phyloP scores from a whole-genome alignment of 2,113 vertebrate species.

The Ictalurus punctatus region DNA sequence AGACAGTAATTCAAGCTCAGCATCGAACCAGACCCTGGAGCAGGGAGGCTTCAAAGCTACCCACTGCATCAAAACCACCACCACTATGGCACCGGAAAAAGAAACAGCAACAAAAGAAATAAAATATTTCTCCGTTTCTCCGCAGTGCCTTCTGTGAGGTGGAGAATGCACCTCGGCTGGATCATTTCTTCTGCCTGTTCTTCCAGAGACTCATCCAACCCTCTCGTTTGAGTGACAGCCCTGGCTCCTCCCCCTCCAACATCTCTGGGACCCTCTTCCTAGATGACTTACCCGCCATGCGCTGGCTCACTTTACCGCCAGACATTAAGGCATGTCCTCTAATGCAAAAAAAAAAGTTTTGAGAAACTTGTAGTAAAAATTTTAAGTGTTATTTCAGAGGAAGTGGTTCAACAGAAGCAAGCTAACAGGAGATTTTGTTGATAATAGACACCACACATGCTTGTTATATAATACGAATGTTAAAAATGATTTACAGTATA shows the following conservation, averaged over 20 bases:
- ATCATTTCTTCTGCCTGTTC: constrained; percentile 94
- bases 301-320: constrained; percentile 83
- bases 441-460: neutral
- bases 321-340: constrained; percentile 80
- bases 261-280: constrained; percentile 74
- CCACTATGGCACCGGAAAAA: neutral
- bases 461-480: neutral
- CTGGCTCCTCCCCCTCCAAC: constrained; percentile 57
- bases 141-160: constrained; percentile 84
- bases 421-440: neutral
- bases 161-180: constrained; percentile 80
- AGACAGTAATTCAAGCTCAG: neutral
- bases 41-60: neutral
- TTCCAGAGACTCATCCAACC: constrained; percentile 90
- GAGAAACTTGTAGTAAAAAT: neutral
- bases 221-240: constrained; percentile 59
- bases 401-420: neutral
- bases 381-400: neutral
- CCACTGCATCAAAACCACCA: neutral
- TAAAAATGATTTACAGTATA: too few relatives aligned
- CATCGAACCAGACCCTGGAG: neutral
- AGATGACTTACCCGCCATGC: constrained; percentile 83
- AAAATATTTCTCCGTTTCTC: neutral
- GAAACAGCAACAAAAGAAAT: neutral
- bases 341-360: neutral